Conservation (phyloP, 2,113 vertebrate genomes). For the Muntiacus reevesi region DNA sequence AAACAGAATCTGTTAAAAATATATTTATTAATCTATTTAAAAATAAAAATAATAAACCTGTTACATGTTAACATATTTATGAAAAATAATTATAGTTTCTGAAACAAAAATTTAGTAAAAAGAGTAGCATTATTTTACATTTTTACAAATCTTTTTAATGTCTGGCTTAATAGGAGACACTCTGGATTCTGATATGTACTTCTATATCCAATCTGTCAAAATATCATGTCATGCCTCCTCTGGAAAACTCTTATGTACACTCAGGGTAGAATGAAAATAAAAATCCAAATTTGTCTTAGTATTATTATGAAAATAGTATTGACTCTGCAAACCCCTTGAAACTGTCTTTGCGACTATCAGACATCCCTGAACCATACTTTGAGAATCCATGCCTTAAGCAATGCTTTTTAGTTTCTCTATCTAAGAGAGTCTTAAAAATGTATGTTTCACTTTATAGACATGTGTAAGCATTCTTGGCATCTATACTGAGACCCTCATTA, state of each 20-base stretch:
- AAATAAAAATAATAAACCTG: slow-evolving; percentile 1
- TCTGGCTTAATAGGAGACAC: not conserved
- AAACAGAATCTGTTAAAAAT: not conserved
- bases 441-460: not conserved
- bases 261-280: not conserved
- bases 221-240: not conserved
- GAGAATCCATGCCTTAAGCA: not conserved
- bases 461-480: not conserved
- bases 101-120: slow-evolving; percentile 1
- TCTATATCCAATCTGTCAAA: not conserved
- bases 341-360: not conserved
- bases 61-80: not conserved
- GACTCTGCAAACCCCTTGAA: not conserved
- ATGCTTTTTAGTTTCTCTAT: not conserved
- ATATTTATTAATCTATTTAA: not conserved
- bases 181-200: not conserved
- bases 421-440: not conserved
- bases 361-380: not conserved
- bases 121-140: not conserved
- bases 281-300: not conserved
- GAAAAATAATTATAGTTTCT: not conserved
- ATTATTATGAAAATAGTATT: slow-evolving; percentile 22
- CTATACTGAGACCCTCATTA: not conserved
- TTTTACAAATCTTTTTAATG: not conserved
- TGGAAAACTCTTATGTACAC: not conserved